Evolutionary conservation across 2,113 vertebrate species (phyloP).

Genomic region (Perccottus glenii): DNA sequence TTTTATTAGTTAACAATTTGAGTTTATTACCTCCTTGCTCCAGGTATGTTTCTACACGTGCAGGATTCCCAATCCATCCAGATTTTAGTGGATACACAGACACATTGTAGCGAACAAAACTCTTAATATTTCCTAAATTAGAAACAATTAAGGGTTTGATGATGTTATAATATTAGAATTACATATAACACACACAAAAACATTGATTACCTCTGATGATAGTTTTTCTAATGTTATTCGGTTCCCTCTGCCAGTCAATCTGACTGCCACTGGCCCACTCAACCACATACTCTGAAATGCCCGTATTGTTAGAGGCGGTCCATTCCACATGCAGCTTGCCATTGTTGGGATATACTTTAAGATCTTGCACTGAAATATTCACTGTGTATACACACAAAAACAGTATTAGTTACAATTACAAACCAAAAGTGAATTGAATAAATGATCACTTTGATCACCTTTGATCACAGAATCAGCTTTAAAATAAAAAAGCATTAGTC

Average conservation of each 20-base stretch:
- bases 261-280: constrained; percentile 80
- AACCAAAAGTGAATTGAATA: too few relatives aligned
- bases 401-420: not conserved
- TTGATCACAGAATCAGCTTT: too few relatives aligned
- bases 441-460: too few relatives aligned
- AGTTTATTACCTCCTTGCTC: constrained; percentile 83
- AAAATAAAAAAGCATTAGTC: too few relatives aligned
- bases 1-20: too few relatives aligned
- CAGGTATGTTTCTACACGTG: constrained; percentile 77
- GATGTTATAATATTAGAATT: not conserved
- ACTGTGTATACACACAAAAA: constrained; percentile 48
- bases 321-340: constrained; percentile 83
- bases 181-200: not conserved
- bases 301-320: constrained; percentile 38
- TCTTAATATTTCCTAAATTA: constrained; percentile 77
- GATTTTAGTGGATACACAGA: constrained; percentile 84
- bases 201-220: constrained; percentile 83
- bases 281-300: constrained; percentile 80
- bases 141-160: not conserved
- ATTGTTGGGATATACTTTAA: constrained; percentile 69
- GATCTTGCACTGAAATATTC: constrained; percentile 55
- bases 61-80: constrained; percentile 68
- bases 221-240: constrained; percentile 37
- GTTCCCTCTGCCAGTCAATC: constrained; percentile 86
- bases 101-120: constrained; percentile 83